Conservation (phyloP, 2,888 invertebrate species). For the Sphaerophoria taeniata region DNA sequence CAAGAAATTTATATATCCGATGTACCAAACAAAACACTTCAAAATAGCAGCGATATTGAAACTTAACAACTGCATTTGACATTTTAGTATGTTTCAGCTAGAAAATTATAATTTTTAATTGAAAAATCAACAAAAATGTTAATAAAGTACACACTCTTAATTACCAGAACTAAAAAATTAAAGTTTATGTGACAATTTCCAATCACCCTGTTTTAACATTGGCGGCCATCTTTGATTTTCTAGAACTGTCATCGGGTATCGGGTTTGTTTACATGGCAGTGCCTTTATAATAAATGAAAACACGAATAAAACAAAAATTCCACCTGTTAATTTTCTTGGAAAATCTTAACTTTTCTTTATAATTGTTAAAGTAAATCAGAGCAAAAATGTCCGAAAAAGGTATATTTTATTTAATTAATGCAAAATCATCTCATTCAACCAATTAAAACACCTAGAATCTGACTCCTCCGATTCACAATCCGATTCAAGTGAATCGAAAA, state of each 20-base stretch:
- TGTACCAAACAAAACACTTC: background rate
- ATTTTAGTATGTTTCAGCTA: too few relatives aligned
- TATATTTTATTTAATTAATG: background rate
- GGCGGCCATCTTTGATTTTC: background rate
- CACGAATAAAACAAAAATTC: background rate
- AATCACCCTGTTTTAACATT: slow-evolving; percentile 23
- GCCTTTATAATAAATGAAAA: slow-evolving; percentile 47
- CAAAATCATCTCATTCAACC: background rate
- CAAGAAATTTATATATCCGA: slow-evolving; percentile 2
- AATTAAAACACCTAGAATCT: background rate
- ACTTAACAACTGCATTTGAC: too few relatives aligned
- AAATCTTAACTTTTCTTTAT: slow-evolving; percentile 1
- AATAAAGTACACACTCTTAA: too few relatives aligned
- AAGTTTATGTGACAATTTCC: background rate
- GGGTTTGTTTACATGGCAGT: background rate
- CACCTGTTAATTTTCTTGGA: slow-evolving; percentile 2
- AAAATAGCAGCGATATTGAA: too few relatives aligned
- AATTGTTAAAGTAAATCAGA: slow-evolving; percentile 27
- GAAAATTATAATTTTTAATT: too few relatives aligned
- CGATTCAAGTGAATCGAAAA: slow-evolving; percentile 15
- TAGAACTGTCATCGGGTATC: background rate
- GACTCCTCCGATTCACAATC: slow-evolving; percentile 27
- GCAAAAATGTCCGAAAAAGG: slow-evolving; percentile 46
- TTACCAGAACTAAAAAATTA: too few relatives aligned
- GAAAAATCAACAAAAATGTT: too few relatives aligned